Percentiles rank a stretch among this genome's conserved stretches.
Conservation (phyloP, 1,140 invertebrate species). For the Cydia amplana region DNA sequence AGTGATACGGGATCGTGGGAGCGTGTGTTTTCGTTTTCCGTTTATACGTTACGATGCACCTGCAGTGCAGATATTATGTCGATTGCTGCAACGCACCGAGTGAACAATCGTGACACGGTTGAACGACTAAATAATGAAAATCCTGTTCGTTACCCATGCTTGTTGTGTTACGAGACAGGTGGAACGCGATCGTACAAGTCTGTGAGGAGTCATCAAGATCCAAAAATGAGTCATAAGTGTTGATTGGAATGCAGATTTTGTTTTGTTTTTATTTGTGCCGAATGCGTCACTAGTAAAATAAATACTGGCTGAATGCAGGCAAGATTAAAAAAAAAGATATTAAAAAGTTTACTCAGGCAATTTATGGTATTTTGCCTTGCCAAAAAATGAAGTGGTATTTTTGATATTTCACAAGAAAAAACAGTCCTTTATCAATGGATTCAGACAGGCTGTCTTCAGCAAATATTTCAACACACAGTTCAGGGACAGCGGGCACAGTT, state of each 20-base stretch:
- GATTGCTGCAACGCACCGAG: conserved; percentile 46
- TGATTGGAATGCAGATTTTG: conserved; percentile 63
- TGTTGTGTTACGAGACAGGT: conserved; percentile 53
- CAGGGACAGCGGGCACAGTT: conserved; percentile 68
- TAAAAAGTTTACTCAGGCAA: background rate
- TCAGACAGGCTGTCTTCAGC: conserved; percentile 75
- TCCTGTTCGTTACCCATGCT: conserved; percentile 47
- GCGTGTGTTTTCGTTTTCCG: conserved; percentile 56
- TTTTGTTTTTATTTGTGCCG: conserved; percentile 68
- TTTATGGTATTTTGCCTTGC: background rate
- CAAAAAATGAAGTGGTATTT: conserved; percentile 27
- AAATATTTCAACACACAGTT: conserved; percentile 73
- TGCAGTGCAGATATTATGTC: conserved; percentile 61
- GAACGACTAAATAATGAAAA: conserved; percentile 52
- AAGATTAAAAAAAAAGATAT: background rate
- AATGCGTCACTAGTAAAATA: conserved; percentile 67
- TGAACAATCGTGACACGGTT: conserved; percentile 49
- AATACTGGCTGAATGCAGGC: conserved; percentile 32
- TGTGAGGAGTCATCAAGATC: conserved; percentile 55
- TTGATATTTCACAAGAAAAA: conserved; percentile 52
- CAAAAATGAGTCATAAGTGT: conserved; percentile 73
- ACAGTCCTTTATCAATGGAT: conserved; percentile 66
- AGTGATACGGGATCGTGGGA: conserved; percentile 52
- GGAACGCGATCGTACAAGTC: conserved; percentile 52
- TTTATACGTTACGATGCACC: conserved; percentile 70